Percentiles rank a stretch among this genome's conserved stretches.
Conservation (phyloP, 2,888 invertebrate genomes). For the Heterodera filipjevi region DNA sequence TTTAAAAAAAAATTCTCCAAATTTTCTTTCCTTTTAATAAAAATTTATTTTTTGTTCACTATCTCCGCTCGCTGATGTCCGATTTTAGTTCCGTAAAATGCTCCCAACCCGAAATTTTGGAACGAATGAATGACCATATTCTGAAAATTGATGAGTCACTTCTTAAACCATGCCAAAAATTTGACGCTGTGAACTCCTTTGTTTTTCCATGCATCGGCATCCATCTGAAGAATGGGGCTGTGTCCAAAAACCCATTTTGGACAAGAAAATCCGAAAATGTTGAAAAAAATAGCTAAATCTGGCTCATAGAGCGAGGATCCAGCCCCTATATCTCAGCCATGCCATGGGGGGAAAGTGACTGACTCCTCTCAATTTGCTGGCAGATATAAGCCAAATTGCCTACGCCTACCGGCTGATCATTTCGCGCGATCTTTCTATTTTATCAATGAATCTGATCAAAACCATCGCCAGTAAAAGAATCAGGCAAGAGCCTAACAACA, state of each 20-base stretch:
- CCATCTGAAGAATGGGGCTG: conserved; percentile 26
- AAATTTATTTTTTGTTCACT: too few species aligned
- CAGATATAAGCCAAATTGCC: neutral
- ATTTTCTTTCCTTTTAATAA: too few species aligned
- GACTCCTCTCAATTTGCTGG: neutral
- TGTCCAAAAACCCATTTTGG: neutral
- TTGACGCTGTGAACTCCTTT: conserved; percentile 31
- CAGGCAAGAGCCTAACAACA: too few species aligned
- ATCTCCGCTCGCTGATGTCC: too few species aligned
- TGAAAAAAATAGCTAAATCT: conserved; percentile 59
- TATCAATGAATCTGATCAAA: neutral
- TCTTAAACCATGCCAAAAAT: conserved; percentile 29
- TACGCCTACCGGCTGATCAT: neutral
- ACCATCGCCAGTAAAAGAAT: neutral
- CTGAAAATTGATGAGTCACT: too few species aligned
- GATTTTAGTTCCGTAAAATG: too few species aligned
- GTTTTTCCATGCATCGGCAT: conserved; percentile 28
- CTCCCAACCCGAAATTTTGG: too few species aligned
- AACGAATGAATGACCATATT: too few species aligned
- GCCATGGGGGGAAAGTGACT: conserved; percentile 36
- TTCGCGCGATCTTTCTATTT: neutral
- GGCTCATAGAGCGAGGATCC: conserved; percentile 53
- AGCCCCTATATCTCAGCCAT: conserved; percentile 19
- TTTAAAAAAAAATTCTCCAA: too few species aligned
- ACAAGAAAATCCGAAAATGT: too few species aligned